Evolutionary conservation across 2,888 invertebrate genomes (phyloP), one percentile per base, ranked within the genome.

Genomic region (Dicycla oo): DNA sequence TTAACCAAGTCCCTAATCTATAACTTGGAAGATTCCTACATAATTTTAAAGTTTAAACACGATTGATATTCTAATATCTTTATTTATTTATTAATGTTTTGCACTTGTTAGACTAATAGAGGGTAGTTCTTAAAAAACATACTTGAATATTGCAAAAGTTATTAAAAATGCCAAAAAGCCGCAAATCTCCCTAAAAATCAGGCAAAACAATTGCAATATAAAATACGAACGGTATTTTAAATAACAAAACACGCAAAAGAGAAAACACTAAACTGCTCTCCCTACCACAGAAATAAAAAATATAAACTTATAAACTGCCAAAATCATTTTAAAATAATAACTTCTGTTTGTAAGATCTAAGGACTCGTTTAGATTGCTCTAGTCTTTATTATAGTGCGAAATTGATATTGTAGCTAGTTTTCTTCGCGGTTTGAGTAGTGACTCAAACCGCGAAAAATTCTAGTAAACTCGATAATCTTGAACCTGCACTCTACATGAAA

Each of bases 171-270:
- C 26, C n/a, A 71, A 54, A 20, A 54, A 60, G 30, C 43, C 20
- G 5, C 26, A 56, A 49, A 38, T 54, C n/a, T 13, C 11, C 11
- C 3, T 23, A 49, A 57, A 60, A 64, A 51, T 65, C 38, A 47
- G 53, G 51, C 38, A 65, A 82, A 71, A 71, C 49, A 66, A 51
- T 51, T 58, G 30, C 57, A 63, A 78, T 61, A 56, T 73, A 60
- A 77, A 62, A 71, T 71, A 82, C 53, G 34, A 62, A 77, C 56
- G n/a, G 78, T 66, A 71, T 81, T 78, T 63, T 38, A 43, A 78
- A 63, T 43, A 61, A 57, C 53, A 57, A 81, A 78, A 78, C 63
- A 76, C 20, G 64, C 15, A 78, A 82, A 82, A 63, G 6, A 23
- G 43, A 65, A 71, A 64, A n/a, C 45, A 43, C 5, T 26, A 47